Evolutionary conservation across 2,113 vertebrate species (phyloP), one percentile per base, ranked within the genome.

Genomic region (Phylloscopus trochiloides): DNA sequence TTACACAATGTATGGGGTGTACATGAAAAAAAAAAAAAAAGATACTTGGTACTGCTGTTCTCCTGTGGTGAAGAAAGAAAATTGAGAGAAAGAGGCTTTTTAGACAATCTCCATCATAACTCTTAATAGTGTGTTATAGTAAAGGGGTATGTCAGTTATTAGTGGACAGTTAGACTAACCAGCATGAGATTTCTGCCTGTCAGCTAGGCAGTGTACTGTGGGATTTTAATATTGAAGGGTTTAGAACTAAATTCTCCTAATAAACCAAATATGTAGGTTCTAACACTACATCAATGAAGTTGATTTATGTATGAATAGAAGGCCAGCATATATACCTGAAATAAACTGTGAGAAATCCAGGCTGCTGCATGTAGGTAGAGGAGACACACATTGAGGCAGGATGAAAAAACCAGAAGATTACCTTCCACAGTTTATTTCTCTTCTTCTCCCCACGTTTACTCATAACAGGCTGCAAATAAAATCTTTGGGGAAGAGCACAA

Each of bases 291-390:
- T 52, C 45, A 78, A 32, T 5, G 5, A 85, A 66, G 14, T 16
- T 87, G 6, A 59, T 72, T 79, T 75, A 4, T 1, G 1, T 19
- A 6, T 65, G 10, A 71, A 32, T 51, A 28, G 22, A 65, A 40
- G 18, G 29, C 5, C 17, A 71, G 26, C 29, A n/a, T 42, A 31
- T 3, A 10, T 7, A 72, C 9, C 8, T 79, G 62, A 85, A 71
- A 54, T 32, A 58, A 92, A 51, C 7, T 8, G 15, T 34, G 38
- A 74, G 36, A 87, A 91, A 92, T 26, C 7, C 32, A 34, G 29
- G 22, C 12, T 89, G 12, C 24, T 84, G 12, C 0, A 0, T 2
- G 4, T 16, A 80, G 8, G 20, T 43, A 40, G 31, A 51, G 21
- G 28, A 75, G 38, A 40, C 32, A 81, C 17, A 48, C 5, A 17